These are phyloP conservation scores for Ectemnius lituratus DNA, from an alignment of 2,888 invertebrate species.

Conservation along the genomic window DNA sequence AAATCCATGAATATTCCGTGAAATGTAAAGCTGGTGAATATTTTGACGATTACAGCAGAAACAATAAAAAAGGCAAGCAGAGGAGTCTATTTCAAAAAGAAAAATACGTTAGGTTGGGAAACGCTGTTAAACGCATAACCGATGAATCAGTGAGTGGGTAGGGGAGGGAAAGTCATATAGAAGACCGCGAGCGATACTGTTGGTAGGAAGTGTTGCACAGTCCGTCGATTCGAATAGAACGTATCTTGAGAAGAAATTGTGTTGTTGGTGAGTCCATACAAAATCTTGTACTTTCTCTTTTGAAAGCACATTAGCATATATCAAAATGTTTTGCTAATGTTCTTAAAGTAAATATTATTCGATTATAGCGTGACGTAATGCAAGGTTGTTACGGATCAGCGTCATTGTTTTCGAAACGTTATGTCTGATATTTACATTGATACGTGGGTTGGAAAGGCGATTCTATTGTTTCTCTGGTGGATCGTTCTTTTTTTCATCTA, in stretches of 20 bases:
- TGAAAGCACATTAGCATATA: neutral
- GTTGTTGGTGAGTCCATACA: no score
- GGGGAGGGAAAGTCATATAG: slow-evolving; percentile 30
- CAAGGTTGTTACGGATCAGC: neutral
- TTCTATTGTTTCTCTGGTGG: neutral
- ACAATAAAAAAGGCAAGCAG: neutral
- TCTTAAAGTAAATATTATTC: no score
- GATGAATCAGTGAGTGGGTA: slow-evolving; percentile 39
- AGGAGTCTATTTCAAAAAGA: neutral
- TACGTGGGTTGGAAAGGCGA: neutral
- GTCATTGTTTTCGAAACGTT: neutral
- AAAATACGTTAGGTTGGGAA: slow-evolving; percentile 24
- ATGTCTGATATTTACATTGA: neutral
- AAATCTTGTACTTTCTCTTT: neutral
- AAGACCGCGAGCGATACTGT: slow-evolving; percentile 12
- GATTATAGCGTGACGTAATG: neutral
- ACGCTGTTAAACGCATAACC: slow-evolving; percentile 20
- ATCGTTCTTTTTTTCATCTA: slow-evolving; percentile 8
- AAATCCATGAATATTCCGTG: no score
- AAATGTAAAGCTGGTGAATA: no score
- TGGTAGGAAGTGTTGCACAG: neutral
- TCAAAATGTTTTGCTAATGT: no score
- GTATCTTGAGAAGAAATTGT: neutral
- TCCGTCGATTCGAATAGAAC: neutral
- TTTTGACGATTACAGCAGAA: no score